Percentiles rank a stretch among this genome's conserved stretches.
These are phyloP conservation scores for Panagrolaimus sp. DNA, from an alignment of 1,140 invertebrate species.

Conservation along the genomic window DNA sequence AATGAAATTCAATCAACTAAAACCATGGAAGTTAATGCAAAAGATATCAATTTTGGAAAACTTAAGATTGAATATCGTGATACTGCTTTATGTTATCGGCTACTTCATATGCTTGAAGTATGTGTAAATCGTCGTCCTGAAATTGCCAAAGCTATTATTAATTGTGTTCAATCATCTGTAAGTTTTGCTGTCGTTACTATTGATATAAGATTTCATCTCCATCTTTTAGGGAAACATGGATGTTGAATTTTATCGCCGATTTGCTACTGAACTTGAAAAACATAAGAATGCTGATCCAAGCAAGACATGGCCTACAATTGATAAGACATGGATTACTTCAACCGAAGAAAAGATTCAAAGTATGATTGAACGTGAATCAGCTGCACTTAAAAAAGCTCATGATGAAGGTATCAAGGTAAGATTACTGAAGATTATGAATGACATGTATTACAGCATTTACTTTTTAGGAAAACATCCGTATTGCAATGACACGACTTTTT, in stretches of 20 bases:
- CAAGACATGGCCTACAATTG: slow-evolving; percentile 32
- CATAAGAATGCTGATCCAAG: slow-evolving; percentile 15
- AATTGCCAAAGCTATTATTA: neutral
- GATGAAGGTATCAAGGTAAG: slow-evolving; percentile 77
- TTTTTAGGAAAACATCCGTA: slow-evolving; percentile 62
- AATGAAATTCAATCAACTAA: too few relatives aligned
- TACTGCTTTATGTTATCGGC: too few relatives aligned
- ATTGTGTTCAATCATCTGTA: slow-evolving; percentile 8
- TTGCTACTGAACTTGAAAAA: neutral
- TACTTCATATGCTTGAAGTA: too few relatives aligned
- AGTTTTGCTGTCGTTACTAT: neutral
- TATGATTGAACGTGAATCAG: slow-evolving; percentile 42
- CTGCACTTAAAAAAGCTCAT: slow-evolving; percentile 80
- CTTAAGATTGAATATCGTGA: too few relatives aligned
- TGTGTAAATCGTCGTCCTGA: slow-evolving; percentile 30
- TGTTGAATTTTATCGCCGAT: slow-evolving; percentile 30
- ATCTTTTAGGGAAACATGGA: slow-evolving; percentile 38
- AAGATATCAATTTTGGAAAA: too few relatives aligned
- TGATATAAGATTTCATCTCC: neutral
- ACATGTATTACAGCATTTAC: neutral
- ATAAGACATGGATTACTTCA: slow-evolving; percentile 37
- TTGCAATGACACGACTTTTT: slow-evolving; percentile 91
- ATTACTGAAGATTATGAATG: too few relatives aligned
- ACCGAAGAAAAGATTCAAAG: slow-evolving; percentile 27
- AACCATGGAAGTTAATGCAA: too few relatives aligned